Conservation (phyloP, 2,888 invertebrate species). For the Megamerina dolium region DNA sequence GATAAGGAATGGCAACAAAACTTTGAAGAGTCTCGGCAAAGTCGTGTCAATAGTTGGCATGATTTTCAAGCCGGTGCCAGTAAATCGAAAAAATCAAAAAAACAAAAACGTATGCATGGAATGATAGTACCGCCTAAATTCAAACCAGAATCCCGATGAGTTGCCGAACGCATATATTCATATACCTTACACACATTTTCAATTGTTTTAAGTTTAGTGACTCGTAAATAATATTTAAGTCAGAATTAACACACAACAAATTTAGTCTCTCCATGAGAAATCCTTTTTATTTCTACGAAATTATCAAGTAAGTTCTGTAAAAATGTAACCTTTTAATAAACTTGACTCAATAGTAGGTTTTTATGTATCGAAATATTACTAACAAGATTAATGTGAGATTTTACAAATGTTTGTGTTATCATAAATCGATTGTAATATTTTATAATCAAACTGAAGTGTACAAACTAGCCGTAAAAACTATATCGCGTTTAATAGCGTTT, state of each 20-base stretch:
- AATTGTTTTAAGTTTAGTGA: too few relatives aligned
- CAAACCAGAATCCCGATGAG: slow-evolving; percentile 82
- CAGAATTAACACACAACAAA: neutral
- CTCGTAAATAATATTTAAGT: neutral
- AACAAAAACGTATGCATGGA: slow-evolving; percentile 69
- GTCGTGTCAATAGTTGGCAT: slow-evolving; percentile 88
- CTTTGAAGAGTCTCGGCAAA: slow-evolving; percentile 94
- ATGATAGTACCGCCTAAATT: slow-evolving; percentile 86
- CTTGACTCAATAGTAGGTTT: too few relatives aligned
- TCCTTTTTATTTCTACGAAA: too few relatives aligned
- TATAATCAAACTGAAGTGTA: slow-evolving; percentile 63
- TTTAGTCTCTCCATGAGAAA: neutral
- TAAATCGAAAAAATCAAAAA: slow-evolving; percentile 61
- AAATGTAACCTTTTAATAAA: too few relatives aligned
- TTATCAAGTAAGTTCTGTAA: too few relatives aligned
- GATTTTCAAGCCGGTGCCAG: slow-evolving; percentile 70
- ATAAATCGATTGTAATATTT: too few relatives aligned
- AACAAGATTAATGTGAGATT: too few relatives aligned
- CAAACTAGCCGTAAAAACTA: slow-evolving; percentile 95
- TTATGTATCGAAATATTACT: too few relatives aligned
- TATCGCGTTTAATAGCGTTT: slow-evolving; percentile 88
- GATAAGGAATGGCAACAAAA: slow-evolving; percentile 98
- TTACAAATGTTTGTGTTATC: too few relatives aligned
- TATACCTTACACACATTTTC: neutral
- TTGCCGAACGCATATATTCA: neutral